These are phyloP conservation scores for Danionella dracula DNA, from an alignment of 2,797 vertebrate genomes.

Conservation along the genomic window DNA sequence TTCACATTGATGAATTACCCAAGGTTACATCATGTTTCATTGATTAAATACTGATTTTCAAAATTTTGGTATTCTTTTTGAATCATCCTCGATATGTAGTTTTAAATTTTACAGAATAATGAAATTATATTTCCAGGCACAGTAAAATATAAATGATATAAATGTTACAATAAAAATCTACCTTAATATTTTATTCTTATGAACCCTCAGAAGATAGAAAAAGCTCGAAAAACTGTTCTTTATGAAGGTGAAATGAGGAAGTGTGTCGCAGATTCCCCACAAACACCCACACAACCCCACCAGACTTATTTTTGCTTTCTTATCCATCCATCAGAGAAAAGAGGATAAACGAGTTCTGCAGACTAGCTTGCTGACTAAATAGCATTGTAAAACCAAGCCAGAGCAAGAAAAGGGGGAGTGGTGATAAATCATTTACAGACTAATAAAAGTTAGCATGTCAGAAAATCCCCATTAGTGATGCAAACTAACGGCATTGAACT, in stretches of 20 bases:
- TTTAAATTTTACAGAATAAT: too few relatives aligned
- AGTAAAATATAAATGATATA: too few relatives aligned
- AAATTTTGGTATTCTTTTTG: too few relatives aligned
- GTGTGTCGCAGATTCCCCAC: slow-evolving; percentile 11
- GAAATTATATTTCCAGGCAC: too few relatives aligned
- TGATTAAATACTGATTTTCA: too few relatives aligned
- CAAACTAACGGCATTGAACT: background rate
- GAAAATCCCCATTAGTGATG: background rate
- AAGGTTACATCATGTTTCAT: too few relatives aligned
- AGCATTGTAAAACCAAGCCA: slow-evolving; percentile 39
- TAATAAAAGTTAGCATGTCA: slow-evolving; percentile 17
- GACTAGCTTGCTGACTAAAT: slow-evolving; percentile 22
- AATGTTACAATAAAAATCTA: too few relatives aligned
- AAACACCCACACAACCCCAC: background rate
- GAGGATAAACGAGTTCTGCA: slow-evolving; percentile 39
- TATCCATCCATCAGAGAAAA: slow-evolving; percentile 17
- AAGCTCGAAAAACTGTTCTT: slow-evolving; percentile 17
- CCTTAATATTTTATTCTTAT: background rate
- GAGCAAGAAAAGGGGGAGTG: slow-evolving; percentile 49
- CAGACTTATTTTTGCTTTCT: background rate
- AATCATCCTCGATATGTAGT: too few relatives aligned
- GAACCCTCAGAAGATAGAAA: slow-evolving; percentile 37
- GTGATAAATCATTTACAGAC: slow-evolving; percentile 30
- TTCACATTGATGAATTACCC: too few relatives aligned
- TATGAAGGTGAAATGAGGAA: slow-evolving; percentile 36